Evolutionary conservation across 2,113 vertebrate species (phyloP).

Genomic region (Pungitius pungitius): DNA sequence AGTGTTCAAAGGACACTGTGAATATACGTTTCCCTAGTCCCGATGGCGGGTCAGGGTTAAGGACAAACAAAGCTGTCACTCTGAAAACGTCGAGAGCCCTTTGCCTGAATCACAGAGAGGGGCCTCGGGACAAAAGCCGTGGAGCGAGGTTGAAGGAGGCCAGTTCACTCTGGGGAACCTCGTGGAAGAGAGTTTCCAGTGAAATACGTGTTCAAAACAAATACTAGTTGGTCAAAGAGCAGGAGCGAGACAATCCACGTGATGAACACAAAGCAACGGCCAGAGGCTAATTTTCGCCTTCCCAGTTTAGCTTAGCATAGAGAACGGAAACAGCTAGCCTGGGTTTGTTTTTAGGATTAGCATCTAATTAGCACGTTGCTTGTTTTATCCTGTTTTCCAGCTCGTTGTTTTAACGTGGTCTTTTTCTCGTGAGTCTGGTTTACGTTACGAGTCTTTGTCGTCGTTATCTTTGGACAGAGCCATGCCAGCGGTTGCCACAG

Average conservation of each 20-base stretch:
- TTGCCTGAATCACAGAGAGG: slow-evolving; percentile 15
- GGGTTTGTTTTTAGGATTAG: background rate
- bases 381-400: background rate
- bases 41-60: slow-evolving; percentile 31
- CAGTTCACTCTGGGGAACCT: background rate
- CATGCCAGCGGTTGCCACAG: background rate
- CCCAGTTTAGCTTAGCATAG: background rate
- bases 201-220: slow-evolving; percentile 13
- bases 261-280: background rate
- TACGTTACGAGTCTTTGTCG: background rate
- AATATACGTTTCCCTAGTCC: slow-evolving; percentile 59
- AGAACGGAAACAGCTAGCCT: background rate
- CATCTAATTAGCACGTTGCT: background rate
- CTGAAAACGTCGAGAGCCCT: slow-evolving; percentile 31
- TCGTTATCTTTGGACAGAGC: background rate
- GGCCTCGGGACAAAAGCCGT: slow-evolving; percentile 16
- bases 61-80: slow-evolving; percentile 53
- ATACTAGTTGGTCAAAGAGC: background rate
- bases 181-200: background rate
- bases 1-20: slow-evolving; percentile 59
- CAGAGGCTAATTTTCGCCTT: background rate
- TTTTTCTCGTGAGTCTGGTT: background rate
- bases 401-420: background rate
- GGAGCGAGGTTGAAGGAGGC: slow-evolving; percentile 12
- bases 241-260: background rate